Base-by-base conservation (phyloP, 2,113 vertebrate genomes). In the Hypomesus transpacificus region DNA sequence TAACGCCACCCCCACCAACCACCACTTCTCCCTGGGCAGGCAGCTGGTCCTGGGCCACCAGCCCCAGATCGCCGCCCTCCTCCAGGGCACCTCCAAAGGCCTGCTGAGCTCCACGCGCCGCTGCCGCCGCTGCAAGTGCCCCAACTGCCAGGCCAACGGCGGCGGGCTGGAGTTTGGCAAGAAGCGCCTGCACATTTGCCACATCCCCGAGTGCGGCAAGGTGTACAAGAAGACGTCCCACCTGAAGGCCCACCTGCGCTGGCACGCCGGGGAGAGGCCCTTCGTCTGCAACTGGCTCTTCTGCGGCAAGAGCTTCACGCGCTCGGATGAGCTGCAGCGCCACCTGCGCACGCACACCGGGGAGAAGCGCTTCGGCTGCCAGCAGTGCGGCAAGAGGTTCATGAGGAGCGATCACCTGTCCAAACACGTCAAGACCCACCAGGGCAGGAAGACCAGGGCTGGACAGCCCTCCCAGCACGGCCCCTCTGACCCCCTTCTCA, bases 201-300 rank as follows among this genome's bases (percentile, higher is more conserved):
- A 94, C 87, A 89, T 94, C 67, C 93, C 94, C 0, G 93, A 94
- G 71, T 95, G 94, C 18, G 93, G 93, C 70, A 95, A 95, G 76
- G 91, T 94, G 69, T 95, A 95, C 81, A 94, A 94, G 80, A 95
- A 95, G 88, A 95, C 93, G 0, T 94, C 93, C n/a, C 94, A 95
- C 86, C 87, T 95, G 50, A 95, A 95, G 86, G 94, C 94, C 9
- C 94, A 95, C 80, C 90, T 95, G 83, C 93, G 94, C 79, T 95
- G 94, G 94, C 94, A 95, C 6, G 93, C 93, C 0, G 94, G 93
- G 4, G 94, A 94, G 82, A 83, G 94, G 61, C 94, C 94, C 66
- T 95, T 95, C 83, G 85, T 94, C 84, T 95, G 94, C 83, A 93
- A 94, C 86, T 95, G 94, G 94, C 92, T 94, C 50, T 94, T 94